Evolutionary conservation across 1,140 invertebrate genomes (phyloP).

Genomic region (Diuraphis noxia): DNA sequence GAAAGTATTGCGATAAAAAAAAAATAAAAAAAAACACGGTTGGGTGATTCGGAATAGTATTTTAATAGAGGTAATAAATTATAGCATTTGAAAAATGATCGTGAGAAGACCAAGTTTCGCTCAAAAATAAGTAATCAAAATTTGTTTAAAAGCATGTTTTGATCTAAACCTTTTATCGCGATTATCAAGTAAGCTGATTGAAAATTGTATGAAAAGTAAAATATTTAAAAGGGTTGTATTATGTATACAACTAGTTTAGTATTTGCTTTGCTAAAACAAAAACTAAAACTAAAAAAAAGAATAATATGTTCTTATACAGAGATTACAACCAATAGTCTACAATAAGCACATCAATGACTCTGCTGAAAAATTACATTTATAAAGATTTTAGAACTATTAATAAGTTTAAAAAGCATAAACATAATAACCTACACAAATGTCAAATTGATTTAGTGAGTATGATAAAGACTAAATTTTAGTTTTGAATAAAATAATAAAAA

Average conservation of each 20-base stretch:
- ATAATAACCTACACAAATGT: not conserved
- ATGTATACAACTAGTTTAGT: not conserved
- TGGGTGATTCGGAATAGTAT: not conserved
- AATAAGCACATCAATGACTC: not conserved
- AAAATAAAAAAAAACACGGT: not conserved
- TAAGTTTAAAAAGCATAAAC: not conserved
- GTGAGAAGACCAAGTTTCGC: not conserved
- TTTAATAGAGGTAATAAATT: not conserved
- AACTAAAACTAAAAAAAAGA: too few species aligned
- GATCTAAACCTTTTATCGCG: not conserved
- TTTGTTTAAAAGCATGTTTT: not conserved
- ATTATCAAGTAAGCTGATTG: not conserved
- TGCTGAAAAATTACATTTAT: not conserved
- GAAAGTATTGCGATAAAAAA: not conserved
- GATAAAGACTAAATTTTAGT: not conserved
- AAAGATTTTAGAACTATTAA: not conserved
- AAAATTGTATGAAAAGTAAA: not conserved
- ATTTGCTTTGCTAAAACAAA: not conserved
- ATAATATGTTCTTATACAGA: not conserved
- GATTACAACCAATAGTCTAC: not conserved
- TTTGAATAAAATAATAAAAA: not conserved
- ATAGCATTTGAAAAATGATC: not conserved
- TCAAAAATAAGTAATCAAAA: not conserved
- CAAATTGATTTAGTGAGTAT: not conserved
- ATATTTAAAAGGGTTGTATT: not conserved